These are phyloP conservation scores for Trematomus bernacchii DNA, from an alignment of 2,797 vertebrate genomes.

Conservation along the genomic window DNA sequence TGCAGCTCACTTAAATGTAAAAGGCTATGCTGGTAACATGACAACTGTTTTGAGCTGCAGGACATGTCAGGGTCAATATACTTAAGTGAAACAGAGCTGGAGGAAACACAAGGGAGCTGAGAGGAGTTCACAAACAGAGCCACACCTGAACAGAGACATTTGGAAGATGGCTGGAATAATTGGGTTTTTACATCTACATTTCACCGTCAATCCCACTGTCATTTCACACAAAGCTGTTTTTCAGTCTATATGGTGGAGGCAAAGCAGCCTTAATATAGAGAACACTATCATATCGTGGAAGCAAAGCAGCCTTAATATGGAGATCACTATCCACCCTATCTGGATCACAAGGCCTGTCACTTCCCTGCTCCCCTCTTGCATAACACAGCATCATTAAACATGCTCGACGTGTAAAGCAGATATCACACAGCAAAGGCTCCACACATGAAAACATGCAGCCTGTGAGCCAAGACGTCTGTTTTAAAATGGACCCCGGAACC, in stretches of 20 bases:
- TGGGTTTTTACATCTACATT: background rate
- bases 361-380: slow-evolving; percentile 61
- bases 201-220: background rate
- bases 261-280: slow-evolving; percentile 13
- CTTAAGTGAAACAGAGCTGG: slow-evolving; percentile 22
- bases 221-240: slow-evolving; percentile 4
- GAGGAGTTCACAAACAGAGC: slow-evolving; percentile 19
- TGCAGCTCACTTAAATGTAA: slow-evolving; percentile 27
- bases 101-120: background rate
- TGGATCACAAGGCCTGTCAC: slow-evolving; percentile 57
- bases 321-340: slow-evolving; percentile 30
- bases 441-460: slow-evolving; percentile 41
- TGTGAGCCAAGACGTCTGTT: slow-evolving; percentile 64
- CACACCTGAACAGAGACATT: slow-evolving; percentile 34
- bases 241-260: background rate
- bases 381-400: slow-evolving; percentile 65
- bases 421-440: slow-evolving; percentile 28
- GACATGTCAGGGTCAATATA: slow-evolving; percentile 60
- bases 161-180: background rate
- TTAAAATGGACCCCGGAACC: slow-evolving; percentile 81
- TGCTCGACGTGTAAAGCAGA: slow-evolving; percentile 40
- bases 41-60: slow-evolving; percentile 50
- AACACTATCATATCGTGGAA: background rate
- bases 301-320: slow-evolving; percentile 27
- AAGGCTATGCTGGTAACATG: slow-evolving; percentile 40